phyloP scores from a whole-genome alignment of 2,888 invertebrate genomes.

The Chloroclysta siterata region DNA sequence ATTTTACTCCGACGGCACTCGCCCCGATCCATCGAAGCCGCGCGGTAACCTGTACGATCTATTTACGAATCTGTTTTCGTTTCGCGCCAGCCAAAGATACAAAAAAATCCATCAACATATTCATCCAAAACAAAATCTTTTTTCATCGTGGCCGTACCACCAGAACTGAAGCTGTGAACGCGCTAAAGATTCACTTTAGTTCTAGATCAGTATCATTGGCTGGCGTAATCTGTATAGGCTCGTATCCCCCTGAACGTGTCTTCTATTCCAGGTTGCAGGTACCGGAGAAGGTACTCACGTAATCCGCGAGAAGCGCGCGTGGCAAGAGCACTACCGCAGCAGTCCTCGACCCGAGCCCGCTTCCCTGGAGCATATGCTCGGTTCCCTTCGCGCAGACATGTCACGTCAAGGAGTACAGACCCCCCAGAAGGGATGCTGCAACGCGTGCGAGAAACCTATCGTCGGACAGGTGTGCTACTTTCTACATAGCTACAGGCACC shows the following conservation, averaged over 20 bases:
- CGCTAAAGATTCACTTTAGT: background rate
- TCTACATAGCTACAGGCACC: background rate
- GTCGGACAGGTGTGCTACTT: constrained; percentile 94
- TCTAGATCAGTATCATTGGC: background rate
- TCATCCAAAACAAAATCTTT: constrained; percentile 3
- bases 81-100: constrained; percentile 24
- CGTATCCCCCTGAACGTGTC: background rate
- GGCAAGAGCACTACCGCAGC: constrained; percentile 83
- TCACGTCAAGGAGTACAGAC: constrained; percentile 99
- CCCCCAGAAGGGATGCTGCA: constrained; percentile 99
- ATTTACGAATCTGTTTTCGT: constrained; percentile 44
- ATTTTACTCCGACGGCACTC: constrained; percentile 81
- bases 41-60: constrained; percentile 72
- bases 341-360: constrained; percentile 84
- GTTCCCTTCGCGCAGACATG: constrained; percentile 98
- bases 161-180: background rate
- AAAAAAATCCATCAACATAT: constrained; percentile 1
- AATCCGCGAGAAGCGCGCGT: constrained; percentile 86
- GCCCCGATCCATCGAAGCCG: constrained; percentile 69
- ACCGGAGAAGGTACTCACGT: constrained; percentile 82
- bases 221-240: background rate
- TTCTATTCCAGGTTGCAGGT: constrained; percentile 69
- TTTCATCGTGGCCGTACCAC: background rate
- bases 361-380: constrained; percentile 93
- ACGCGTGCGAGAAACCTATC: constrained; percentile 99